These are phyloP conservation scores for Minunthozetes semirufus DNA, from an alignment of 2,888 invertebrate species.

Conservation along the genomic window DNA sequence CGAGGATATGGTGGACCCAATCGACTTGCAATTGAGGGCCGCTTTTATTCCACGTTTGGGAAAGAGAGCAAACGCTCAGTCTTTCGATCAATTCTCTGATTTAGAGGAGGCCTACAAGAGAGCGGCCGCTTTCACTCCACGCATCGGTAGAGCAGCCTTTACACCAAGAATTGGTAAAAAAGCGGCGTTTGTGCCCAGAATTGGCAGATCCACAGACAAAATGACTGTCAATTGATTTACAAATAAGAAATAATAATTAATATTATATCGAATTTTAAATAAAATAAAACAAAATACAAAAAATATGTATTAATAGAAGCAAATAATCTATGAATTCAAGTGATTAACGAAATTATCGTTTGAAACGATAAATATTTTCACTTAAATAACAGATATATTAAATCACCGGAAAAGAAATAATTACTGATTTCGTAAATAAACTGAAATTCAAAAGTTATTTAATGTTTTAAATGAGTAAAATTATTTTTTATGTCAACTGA, in stretches of 20 bases:
- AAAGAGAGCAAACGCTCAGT: not conserved
- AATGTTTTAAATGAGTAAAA: no score
- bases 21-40: conserved; percentile 37
- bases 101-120: conserved; percentile 12
- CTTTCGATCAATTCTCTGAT: not conserved
- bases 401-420: not conserved
- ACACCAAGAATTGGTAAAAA: conserved; percentile 39
- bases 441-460: no score
- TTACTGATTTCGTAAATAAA: no score
- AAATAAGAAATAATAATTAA: not conserved
- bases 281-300: not conserved
- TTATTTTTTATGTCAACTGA: no score
- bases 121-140: conserved; percentile 36
- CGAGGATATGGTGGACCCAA: conserved; percentile 34
- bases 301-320: not conserved
- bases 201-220: conserved; percentile 34
- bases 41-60: conserved; percentile 36
- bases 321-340: not conserved
- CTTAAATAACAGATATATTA: not conserved
- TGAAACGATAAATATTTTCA: not conserved
- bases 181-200: conserved; percentile 34
- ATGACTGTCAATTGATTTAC: not conserved
- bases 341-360: not conserved
- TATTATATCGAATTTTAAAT: not conserved
- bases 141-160: conserved; percentile 38